Conservation (phyloP, 2,797 vertebrate genomes). For the Argentina silus region DNA sequence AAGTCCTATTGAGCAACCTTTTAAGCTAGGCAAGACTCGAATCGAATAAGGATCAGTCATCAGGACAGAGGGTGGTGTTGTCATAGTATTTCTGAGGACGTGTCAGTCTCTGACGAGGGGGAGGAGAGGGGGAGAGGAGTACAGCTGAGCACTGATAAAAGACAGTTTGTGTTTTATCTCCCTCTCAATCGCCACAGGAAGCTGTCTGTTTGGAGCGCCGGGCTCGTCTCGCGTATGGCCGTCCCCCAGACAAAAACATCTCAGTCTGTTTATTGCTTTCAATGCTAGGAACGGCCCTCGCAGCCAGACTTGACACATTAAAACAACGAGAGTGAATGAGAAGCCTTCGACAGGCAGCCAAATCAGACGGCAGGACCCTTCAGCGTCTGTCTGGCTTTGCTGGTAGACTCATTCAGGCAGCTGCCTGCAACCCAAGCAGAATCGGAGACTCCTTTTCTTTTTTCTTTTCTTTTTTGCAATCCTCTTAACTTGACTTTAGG, state of each 20-base stretch:
- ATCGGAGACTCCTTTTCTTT: background rate
- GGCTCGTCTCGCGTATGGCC: background rate
- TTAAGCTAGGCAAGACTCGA: too few species aligned
- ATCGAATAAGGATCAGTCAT: too few species aligned
- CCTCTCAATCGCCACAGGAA: slow-evolving; percentile 16
- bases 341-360: slow-evolving; percentile 13
- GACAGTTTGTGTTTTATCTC: slow-evolving; percentile 23
- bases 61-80: background rate
- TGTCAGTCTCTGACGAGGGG: background rate
- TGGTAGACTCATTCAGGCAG: background rate
- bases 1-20: background rate
- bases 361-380: background rate
- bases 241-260: background rate
- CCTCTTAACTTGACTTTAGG: background rate
- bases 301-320: slow-evolving; percentile 3
- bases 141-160: background rate
- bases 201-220: background rate
- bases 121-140: background rate
- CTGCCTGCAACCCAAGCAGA: background rate
- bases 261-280: background rate
- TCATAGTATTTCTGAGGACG: background rate
- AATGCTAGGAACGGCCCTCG: background rate
- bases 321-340: slow-evolving; percentile 3
- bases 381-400: background rate
- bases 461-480: background rate